Evolutionary conservation across 2,888 invertebrate genomes (phyloP).

Genomic region (Erebia palarica): DNA sequence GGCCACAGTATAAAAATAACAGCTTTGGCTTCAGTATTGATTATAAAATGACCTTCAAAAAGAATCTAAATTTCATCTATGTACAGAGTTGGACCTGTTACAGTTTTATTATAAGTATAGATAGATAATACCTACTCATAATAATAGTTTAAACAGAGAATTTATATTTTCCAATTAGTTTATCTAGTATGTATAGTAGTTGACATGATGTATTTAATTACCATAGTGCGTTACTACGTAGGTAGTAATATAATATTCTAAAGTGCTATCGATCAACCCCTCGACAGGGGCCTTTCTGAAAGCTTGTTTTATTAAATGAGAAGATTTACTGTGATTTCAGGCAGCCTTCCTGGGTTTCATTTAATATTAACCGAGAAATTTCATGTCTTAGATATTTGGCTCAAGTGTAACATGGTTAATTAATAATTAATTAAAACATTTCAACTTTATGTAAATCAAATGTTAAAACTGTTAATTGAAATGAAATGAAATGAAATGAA

Average conservation of each 20-base stretch:
- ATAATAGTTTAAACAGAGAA: no score
- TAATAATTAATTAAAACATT: not conserved
- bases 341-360: constrained; percentile 33
- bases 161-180: no score
- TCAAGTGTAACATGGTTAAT: constrained; percentile 10
- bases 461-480: no score
- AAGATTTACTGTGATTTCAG: constrained; percentile 38
- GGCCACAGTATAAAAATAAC: no score
- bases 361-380: constrained; percentile 32
- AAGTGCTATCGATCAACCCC: constrained; percentile 42
- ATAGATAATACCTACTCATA: no score
- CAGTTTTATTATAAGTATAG: no score
- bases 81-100: no score
- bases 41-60: no score
- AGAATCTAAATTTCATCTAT: no score
- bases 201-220: constrained; percentile 35
- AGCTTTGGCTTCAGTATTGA: no score
- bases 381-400: not conserved
- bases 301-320: constrained; percentile 45
- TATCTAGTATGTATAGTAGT: no score
- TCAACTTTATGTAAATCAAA: not conserved
- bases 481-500: no score
- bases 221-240: constrained; percentile 39
- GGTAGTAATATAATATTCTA: constrained; percentile 37
- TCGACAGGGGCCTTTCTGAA: constrained; percentile 43